Evolutionary conservation across 2,888 invertebrate genomes (phyloP), one percentile per base, ranked within the genome.

Genomic region (Dasysyrphus albostriatus): DNA sequence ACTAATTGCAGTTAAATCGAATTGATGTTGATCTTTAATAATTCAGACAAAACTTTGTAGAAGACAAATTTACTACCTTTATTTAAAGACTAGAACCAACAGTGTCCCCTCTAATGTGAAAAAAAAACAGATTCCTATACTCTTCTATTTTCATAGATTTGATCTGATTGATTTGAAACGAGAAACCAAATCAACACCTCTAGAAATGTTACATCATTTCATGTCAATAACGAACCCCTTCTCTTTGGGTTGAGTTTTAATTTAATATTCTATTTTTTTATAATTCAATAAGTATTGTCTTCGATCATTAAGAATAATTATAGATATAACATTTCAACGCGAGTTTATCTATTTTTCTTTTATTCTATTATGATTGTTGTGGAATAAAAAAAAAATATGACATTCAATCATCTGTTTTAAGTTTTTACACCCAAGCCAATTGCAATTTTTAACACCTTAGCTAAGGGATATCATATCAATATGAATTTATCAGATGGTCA

Each of bases 401-500:
- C 65, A 65, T 65, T 65, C 65, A 65, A 65, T 65, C 65, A 65
- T 34, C 65, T 44, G 61, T 39, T 19, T 39, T 59, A 37, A 59
- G 19, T 39, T 59, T 19, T 37, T 16, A 39, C 59, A 59, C 39
- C 24, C 37, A 24, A 61, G 39, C 14, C 24, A 61, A 19, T 49
- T 49, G 49, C 19, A 39, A 42, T 3, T 42, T 24, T 14, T 39
- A 61, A 42, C 61, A 61, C 61, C 61, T 24, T 8, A 61, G 39
- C 24, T 7, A 61, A 19, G 39, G 0, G 61, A 39, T 61, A 42
- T 61, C 61, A 39, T 61, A 24, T 39, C 24, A 24, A 37, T 61
- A 39, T 24, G 0, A 61, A 39, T 61, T 61, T 42, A 61, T 39
- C 61, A 42, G 14, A 14, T 39, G 39, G 42, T 39, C 42, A n/a